Conservation (phyloP, 1,140 invertebrate genomes). For the Leptinotarsa undecemlineata region DNA sequence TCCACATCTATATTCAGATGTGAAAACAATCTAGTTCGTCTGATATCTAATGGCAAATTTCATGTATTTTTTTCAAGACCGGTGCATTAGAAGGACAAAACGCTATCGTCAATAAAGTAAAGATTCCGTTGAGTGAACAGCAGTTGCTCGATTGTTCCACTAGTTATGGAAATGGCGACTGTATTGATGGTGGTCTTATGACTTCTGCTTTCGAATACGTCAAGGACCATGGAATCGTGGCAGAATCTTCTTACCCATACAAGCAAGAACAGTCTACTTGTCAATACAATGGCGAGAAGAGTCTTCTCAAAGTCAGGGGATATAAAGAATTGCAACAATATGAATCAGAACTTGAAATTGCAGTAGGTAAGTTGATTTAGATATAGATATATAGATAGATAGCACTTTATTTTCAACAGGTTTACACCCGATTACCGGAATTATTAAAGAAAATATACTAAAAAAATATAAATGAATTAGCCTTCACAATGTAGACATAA, state of each 20-base stretch:
- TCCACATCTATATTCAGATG: no score
- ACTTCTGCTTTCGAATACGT: slow-evolving; percentile 90
- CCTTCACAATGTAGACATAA: no score
- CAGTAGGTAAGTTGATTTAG: slow-evolving; percentile 15
- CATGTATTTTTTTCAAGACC: slow-evolving; percentile 62
- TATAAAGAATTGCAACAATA: not conserved
- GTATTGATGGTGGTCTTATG: slow-evolving; percentile 84
- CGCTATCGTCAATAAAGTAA: slow-evolving; percentile 77
- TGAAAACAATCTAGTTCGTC: no score
- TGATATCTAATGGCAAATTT: no score
- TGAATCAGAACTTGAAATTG: not conserved
- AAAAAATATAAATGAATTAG: no score
- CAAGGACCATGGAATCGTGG: slow-evolving; percentile 89
- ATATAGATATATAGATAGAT: no score
- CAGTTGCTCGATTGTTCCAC: slow-evolving; percentile 88
- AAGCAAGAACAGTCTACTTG: slow-evolving; percentile 54
- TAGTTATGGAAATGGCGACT: slow-evolving; percentile 16
- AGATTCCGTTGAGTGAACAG: slow-evolving; percentile 95
- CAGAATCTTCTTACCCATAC: slow-evolving; percentile 87
- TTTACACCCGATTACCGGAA: no score
- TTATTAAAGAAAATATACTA: no score
- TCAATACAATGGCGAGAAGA: no score
- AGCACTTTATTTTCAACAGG: no score
- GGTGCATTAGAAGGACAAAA: slow-evolving; percentile 95
- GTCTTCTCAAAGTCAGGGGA: not conserved